Base-by-base conservation (phyloP, 2,113 vertebrate species). In the Himantopus leucocephalus region DNA sequence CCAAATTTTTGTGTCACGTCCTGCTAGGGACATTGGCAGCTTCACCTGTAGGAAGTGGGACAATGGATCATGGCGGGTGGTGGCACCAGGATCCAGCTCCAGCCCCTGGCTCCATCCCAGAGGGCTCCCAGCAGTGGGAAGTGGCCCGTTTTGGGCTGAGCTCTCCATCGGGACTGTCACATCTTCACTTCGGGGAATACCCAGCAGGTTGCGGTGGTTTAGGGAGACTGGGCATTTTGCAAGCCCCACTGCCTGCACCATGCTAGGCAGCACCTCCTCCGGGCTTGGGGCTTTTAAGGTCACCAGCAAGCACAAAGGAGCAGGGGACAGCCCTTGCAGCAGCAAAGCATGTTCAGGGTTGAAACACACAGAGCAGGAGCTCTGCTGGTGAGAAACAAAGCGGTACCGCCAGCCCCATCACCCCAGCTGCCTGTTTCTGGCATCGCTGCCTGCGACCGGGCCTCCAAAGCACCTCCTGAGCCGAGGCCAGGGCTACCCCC, bases 11-110 rank as follows among this genome's bases (percentile, higher is more conserved):
- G 26, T 15, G 39, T 90, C 37, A 59, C 23, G 26, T 43, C 41
- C 37, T 8, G 6, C 34, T 52, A 11, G 10, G 14, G 16, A 59
- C 39, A 32, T 8, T 5, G 10, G n/a, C 43, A 89, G 21, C 30
- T 48, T 91, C 62, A 41, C 8, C 35, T 32, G 34, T 0, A 1
- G 24, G 35, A 88, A 56, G 10, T 6, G 26, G 55, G 12, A 52
- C 13, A 55, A 18, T 8, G 22, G 21, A 19, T 39, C n/a, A 5
- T 3, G 21, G 47, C 1, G 0, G 35, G 2, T 47, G 29, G 21
- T 35, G 34, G 41, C 66, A 58, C 41, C 24, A 24, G 8, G 20
- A 6, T 55, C 32, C 32, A 43, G 30, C 32, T 88, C 47, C 62
- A 70, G 21, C 5, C 8, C 27, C 18, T 3, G 3, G 8, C 37